phyloP scores from a whole-genome alignment of 1,140 invertebrate species.

The Paraescarpia echinospica region DNA sequence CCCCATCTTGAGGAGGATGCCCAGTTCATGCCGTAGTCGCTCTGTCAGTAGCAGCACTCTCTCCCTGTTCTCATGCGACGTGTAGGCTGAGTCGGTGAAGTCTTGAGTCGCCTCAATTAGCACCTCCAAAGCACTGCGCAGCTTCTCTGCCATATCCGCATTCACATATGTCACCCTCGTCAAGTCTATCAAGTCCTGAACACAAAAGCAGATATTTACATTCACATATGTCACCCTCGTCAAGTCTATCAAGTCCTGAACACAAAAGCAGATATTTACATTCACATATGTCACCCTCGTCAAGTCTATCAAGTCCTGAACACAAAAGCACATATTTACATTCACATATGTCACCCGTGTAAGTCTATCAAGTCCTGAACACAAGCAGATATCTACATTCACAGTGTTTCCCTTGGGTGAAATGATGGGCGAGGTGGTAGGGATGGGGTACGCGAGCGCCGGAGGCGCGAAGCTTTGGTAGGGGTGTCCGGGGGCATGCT shows the following conservation, averaged over 20 bases:
- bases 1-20: constrained; percentile 74
- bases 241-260: too few relatives aligned
- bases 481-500: too few relatives aligned
- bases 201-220: constrained; percentile 1
- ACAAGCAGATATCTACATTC: background rate
- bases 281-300: too few relatives aligned
- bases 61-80: constrained; percentile 93
- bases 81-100: constrained; percentile 99
- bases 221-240: too few relatives aligned
- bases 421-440: too few relatives aligned
- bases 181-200: constrained; percentile 76
- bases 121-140: constrained; percentile 81
- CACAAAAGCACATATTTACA: constrained; percentile 11
- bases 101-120: constrained; percentile 95
- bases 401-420: too few relatives aligned
- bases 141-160: constrained; percentile 62
- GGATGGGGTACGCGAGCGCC: too few relatives aligned
- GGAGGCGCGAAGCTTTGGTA: too few relatives aligned
- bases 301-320: background rate
- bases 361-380: background rate
- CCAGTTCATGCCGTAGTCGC: constrained; percentile 43
- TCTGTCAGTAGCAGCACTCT: constrained; percentile 90
- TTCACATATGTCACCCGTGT: background rate
- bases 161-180: constrained; percentile 70
- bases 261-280: too few relatives aligned